Evolutionary conservation across 2,113 vertebrate genomes (phyloP).

Genomic region (Chamaea fasciata): DNA sequence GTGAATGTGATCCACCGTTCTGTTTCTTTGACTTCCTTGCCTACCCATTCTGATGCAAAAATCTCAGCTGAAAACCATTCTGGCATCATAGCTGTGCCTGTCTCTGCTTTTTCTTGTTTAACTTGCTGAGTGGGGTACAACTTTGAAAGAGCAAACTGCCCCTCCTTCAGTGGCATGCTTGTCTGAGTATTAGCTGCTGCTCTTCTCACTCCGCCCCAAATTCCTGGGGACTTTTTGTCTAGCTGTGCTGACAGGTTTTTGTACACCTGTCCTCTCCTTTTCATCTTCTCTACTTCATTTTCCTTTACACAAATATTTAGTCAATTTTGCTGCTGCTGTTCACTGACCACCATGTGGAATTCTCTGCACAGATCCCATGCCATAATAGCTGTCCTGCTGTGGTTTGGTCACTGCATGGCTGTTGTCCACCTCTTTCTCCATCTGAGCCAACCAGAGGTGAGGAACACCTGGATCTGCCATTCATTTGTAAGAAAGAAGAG

Average conservation of each 20-base stretch:
- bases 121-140: not conserved
- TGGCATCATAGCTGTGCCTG: not conserved
- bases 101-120: not conserved
- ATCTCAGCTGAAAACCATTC: not conserved
- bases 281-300: not conserved
- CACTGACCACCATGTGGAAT: not conserved
- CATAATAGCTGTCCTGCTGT: not conserved
- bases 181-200: not conserved
- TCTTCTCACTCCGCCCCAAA: not conserved
- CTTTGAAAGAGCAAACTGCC: not conserved
- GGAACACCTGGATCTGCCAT: not conserved
- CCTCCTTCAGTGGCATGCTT: not conserved
- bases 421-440: not conserved
- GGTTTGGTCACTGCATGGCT: not conserved
- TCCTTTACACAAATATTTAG: not conserved
- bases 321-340: not conserved
- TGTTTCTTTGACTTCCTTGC: not conserved
- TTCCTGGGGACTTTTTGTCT: not conserved
- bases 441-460: not conserved
- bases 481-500: not conserved
- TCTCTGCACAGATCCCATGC: not conserved
- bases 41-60: not conserved
- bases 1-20: not conserved
- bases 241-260: not conserved
- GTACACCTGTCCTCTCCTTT: not conserved